Percentiles rank a stretch among this genome's conserved stretches.
Conservation (phyloP, 2,797 vertebrate genomes). For the Enteromius fasciolatus region DNA sequence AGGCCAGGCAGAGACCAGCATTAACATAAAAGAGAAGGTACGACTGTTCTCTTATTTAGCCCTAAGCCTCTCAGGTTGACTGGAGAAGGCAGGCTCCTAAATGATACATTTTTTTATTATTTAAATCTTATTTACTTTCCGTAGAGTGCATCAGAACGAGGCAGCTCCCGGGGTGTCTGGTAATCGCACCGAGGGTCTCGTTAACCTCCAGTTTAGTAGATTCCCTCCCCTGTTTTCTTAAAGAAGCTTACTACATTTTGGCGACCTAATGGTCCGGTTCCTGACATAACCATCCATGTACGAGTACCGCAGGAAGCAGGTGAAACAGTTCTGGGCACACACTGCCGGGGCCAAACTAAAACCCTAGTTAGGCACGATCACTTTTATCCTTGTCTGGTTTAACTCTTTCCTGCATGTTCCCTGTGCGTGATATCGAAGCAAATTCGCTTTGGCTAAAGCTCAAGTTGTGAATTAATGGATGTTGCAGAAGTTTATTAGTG, state of each 20-base stretch:
- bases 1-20: conserved; percentile 67
- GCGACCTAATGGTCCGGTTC: conserved; percentile 39
- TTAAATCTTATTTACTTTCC: conserved; percentile 80
- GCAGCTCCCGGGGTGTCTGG: conserved; percentile 65
- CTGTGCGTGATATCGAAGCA: conserved; percentile 45
- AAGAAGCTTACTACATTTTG: conserved; percentile 34
- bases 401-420: conserved; percentile 44
- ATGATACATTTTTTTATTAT: conserved; percentile 79
- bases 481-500: conserved; percentile 54
- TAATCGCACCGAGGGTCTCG: conserved; percentile 49
- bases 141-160: conserved; percentile 77
- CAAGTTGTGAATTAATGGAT: conserved; percentile 50
- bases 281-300: conserved; percentile 41
- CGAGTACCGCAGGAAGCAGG: conserved; percentile 38
- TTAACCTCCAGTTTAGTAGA: conserved; percentile 16
- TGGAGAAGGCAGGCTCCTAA: conserved; percentile 66
- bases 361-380: conserved; percentile 35
- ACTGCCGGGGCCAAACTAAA: conserved; percentile 47
- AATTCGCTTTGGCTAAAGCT: conserved; percentile 49
- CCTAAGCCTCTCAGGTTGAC: conserved; percentile 26
- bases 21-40: conserved; percentile 83
- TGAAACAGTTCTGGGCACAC: conserved; percentile 47
- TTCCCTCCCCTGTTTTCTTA: background rate
- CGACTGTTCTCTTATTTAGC: conserved; percentile 74
- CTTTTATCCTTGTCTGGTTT: conserved; percentile 45